A percentile compares a stretch with the other conserved stretches of the same genome.
Conservation (phyloP, 2,113 vertebrate species). For the Bufo bufo region DNA sequence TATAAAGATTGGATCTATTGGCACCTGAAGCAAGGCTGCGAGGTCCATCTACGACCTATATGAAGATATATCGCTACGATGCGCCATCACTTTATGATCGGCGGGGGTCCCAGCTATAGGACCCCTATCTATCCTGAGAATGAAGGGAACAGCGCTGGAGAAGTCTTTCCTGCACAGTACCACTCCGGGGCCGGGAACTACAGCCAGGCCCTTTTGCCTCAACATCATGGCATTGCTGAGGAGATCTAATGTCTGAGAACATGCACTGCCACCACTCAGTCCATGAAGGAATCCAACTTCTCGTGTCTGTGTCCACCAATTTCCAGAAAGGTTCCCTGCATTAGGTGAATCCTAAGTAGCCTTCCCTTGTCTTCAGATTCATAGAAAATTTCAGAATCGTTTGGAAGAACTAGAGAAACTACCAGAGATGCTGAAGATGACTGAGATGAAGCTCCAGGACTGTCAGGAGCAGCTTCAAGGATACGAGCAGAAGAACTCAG, state of each 20-base stretch:
- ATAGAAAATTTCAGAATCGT: constrained; percentile 76
- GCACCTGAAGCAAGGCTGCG: no score
- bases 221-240: no score
- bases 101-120: no score
- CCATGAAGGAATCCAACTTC: background rate
- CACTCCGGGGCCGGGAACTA: no score
- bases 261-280: background rate
- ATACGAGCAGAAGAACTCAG: constrained; percentile 80
- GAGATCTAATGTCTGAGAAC: background rate
- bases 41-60: no score
- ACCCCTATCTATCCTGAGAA: no score
- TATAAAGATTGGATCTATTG: no score
- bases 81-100: no score
- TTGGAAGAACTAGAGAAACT: constrained; percentile 84
- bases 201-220: no score
- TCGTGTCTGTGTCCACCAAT: constrained; percentile 3
- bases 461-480: constrained; percentile 79
- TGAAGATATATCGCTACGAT: no score
- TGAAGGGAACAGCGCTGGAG: no score
- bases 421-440: constrained; percentile 80
- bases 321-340: background rate
- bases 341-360: background rate
- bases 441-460: constrained; percentile 80
- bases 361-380: constrained; percentile 64
- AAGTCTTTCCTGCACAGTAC: no score